Base-by-base conservation (phyloP, 2,888 invertebrate species). In the Omphaloscelis lunosa region DNA sequence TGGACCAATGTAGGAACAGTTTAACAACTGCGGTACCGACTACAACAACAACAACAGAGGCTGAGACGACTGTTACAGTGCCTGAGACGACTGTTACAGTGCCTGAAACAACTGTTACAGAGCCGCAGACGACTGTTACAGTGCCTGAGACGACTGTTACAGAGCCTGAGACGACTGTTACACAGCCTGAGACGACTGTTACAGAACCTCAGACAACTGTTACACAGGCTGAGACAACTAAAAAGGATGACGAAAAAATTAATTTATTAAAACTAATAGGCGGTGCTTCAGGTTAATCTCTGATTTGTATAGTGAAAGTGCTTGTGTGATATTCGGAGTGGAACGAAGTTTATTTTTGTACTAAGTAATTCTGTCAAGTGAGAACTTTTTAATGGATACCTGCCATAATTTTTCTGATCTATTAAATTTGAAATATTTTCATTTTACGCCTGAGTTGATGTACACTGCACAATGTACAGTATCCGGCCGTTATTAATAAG, bases 1-100 rank as follows among this genome's bases (percentile, higher is more conserved):
- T 95, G 11, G 80, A 91, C 0, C 89, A 93, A 15, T 80, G 93
- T 9, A 88, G n/a, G 20, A 48, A 45, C 8, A 68, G 63, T 61
- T 39, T 66, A 53, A 71, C 68, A 15, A 69, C 68, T 61, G 1
- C 11, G 11, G 23, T 11, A n/a, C 9, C 67, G 1, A 34, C 29
- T 51, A 29, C 15, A 23, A 5, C 53, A 29, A 8, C 59, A 29
- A 29, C 29, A 1, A 29, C 58, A 29, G 59, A 59, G 8, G 58
- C 58, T 58, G 58, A 6, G 0, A 17, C 67, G 0, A 29, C 67
- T 9, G 1, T 1, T 23, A 2, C 12, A 9, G 56, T 27, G 6
- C n/a, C 53, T 53, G 53, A 12, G 2, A n/a, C 56, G n/a, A n/a
- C 56, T 6, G 1, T 1, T 12, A 9, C 23, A 9, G 29, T 23